Evolutionary conservation across 2,797 vertebrate species (phyloP), one percentile per base, ranked within the genome.

Genomic region (Cyprinodon diabolis): DNA sequence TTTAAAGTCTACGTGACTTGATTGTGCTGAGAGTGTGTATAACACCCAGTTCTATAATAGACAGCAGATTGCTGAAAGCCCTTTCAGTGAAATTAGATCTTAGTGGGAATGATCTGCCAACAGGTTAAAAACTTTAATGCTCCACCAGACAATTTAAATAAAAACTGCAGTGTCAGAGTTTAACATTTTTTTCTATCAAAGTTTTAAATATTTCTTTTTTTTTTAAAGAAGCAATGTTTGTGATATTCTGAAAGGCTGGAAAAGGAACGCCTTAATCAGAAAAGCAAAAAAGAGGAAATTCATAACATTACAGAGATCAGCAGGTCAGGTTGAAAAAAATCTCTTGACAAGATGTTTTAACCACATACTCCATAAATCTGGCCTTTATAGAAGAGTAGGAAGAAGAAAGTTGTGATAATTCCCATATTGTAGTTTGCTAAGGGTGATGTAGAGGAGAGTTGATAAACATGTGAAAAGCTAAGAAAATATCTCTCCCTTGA

Each of bases 1-100:
- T 78, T 82, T 68, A 57, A 69, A 78, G 71, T 60, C 56, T 58
- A 48, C 47, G 52, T 80, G 79, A 76, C 63, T n/a, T 51, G 21
- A 52, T 65, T 74, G 69, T 67, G 19, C 75, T 48, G 60, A 14
- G 48, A 30, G 55, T n/a, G 43, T 62, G 37, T 60, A 63, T 66
- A 35, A 57, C 35, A 13, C 62, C 25, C n/a, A 56, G 15, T 68
- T 47, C 75, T 66, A 48, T 78, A 80, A 82, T 77, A 68, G 67
- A 63, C 69, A 66, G 74, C 69, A 52, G 23, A 69, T 72, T 52
- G 74, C 66, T 68, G 66, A 37, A 21, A 68, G 66, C 49, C 10
- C 62, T 58, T 80, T 72, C 52, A 57, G 14, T 62, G 66, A 67
- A 77, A 13, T 23, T 45, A 69, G 66, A 67, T 57, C 76, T 77